phyloP scores from a whole-genome alignment of 2,113 vertebrate species.

The Mastomys natalensis region DNA sequence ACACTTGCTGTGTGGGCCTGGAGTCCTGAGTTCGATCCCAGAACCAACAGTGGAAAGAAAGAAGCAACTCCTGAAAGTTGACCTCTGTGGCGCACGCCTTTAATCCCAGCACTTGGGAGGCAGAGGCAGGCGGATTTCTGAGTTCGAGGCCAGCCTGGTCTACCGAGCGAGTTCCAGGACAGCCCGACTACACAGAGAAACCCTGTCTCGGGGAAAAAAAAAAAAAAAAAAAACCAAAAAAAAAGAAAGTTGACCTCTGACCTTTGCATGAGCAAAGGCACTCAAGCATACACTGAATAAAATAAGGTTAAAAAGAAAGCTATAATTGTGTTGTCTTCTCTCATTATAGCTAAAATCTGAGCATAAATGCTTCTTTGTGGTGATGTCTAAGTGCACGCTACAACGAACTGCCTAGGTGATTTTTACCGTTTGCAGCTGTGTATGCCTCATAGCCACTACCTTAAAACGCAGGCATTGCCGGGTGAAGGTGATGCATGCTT shows the following conservation, averaged over 20 bases:
- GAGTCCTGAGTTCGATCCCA: neutral
- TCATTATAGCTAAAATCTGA: neutral
- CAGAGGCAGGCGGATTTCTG: too few species aligned
- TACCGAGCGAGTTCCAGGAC: too few species aligned
- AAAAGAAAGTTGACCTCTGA: too few species aligned
- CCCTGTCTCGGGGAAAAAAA: too few species aligned
- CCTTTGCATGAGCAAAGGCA: neutral
- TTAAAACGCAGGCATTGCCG: neutral
- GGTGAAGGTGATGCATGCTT: neutral
- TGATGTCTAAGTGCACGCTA: neutral
- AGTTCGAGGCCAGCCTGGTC: too few species aligned
- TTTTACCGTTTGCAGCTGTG: neutral
- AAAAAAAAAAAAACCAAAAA: too few species aligned
- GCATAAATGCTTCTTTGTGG: neutral
- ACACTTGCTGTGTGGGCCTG: neutral
- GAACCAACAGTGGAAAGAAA: neutral
- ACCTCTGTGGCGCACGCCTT: too few species aligned
- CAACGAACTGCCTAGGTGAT: neutral
- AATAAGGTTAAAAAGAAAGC: neutral
- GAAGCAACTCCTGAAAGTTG: neutral
- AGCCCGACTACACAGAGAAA: too few species aligned
- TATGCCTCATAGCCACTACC: neutral
- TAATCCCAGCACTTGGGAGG: too few species aligned
- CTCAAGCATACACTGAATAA: neutral
- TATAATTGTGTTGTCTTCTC: slow-evolving; percentile 37